Percentiles rank a stretch among this genome's conserved stretches.
Conservation (phyloP, 2,888 invertebrate species). For the Melanostoma mellinum region DNA sequence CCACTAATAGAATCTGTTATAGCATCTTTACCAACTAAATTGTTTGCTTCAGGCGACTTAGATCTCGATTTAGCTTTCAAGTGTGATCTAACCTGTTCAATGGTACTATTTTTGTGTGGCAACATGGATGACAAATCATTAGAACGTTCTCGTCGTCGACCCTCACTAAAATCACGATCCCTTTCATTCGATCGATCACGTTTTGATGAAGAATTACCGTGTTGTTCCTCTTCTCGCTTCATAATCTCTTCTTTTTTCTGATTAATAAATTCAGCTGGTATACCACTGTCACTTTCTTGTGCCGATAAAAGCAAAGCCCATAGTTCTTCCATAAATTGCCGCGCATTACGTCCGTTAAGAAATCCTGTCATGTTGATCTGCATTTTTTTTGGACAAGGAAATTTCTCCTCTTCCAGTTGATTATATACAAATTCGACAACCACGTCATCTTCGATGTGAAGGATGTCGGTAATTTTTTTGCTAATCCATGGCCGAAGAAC, state of each 20-base stretch:
- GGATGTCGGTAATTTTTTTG: constrained; percentile 96
- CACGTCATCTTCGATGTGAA: constrained; percentile 99
- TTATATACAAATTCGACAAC: constrained; percentile 99
- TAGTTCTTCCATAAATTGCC: constrained; percentile 98
- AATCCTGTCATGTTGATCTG: constrained; percentile 99
- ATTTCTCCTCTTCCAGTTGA: constrained; percentile 96
- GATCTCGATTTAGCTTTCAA: constrained; percentile 82
- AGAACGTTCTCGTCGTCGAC: constrained; percentile 74
- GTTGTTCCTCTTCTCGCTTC: constrained; percentile 85
- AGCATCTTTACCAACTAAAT: constrained; percentile 74
- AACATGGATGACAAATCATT: constrained; percentile 66
- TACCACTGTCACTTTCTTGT: constrained; percentile 96
- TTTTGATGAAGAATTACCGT: constrained; percentile 57
- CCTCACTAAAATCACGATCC: constrained; percentile 78
- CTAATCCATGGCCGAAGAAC: constrained; percentile 99
- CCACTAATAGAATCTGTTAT: constrained; percentile 60
- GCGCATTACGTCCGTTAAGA: constrained; percentile 97
- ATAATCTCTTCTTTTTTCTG: constrained; percentile 98
- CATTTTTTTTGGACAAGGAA: constrained; percentile 98
- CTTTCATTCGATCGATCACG: constrained; percentile 70
- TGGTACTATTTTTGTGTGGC: constrained; percentile 72
- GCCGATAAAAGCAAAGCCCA: constrained; percentile 98
- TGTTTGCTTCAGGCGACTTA: constrained; percentile 78
- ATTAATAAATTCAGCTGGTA: constrained; percentile 96
- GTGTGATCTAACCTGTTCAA: constrained; percentile 76